These are phyloP conservation scores for Naso thynnoides DNA, from an alignment of 2,797 vertebrate genomes.

Conservation along the genomic window DNA sequence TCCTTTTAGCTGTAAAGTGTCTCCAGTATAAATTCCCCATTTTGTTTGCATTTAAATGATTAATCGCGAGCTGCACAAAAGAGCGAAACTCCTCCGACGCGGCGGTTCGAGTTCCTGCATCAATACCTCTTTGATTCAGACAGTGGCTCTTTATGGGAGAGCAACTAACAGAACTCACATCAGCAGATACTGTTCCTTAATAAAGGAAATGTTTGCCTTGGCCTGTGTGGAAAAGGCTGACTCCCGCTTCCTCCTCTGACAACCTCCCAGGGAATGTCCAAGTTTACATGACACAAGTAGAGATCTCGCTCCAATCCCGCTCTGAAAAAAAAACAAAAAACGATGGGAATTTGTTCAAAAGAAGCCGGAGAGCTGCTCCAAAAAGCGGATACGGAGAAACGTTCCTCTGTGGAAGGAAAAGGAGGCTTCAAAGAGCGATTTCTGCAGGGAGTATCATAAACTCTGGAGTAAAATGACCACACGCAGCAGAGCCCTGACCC, in stretches of 20 bases:
- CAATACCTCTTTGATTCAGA: conserved; percentile 70
- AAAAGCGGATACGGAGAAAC: conserved; percentile 69
- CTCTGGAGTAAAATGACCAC: conserved; percentile 69
- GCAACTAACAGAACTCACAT: conserved; percentile 52
- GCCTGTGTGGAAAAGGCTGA: conserved; percentile 65
- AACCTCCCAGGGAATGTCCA: conserved; percentile 70
- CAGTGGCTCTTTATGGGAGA: conserved; percentile 70
- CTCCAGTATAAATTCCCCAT: conserved; percentile 18
- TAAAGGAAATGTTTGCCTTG: conserved; percentile 78
- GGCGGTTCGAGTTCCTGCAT: conserved; percentile 54
- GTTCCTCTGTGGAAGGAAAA: conserved; percentile 70
- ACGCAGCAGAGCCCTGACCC: conserved; percentile 64
- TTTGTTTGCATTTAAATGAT: conserved; percentile 45
- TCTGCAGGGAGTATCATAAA: conserved; percentile 51
- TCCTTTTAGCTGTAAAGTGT: conserved; percentile 41
- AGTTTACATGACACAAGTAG: conserved; percentile 69
- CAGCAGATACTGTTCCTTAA: conserved; percentile 78
- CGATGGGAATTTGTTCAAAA: conserved; percentile 32
- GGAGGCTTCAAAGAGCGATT: conserved; percentile 71
- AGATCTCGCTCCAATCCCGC: conserved; percentile 48
- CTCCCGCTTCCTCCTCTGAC: conserved; percentile 71
- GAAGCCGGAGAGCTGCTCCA: conserved; percentile 39
- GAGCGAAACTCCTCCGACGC: conserved; percentile 22
- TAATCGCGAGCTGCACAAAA: conserved; percentile 64
- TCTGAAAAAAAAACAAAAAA: conserved; percentile 14